Evolutionary conservation across 2,113 vertebrate species (phyloP).

Genomic region (Solenodon paradoxus): DNA sequence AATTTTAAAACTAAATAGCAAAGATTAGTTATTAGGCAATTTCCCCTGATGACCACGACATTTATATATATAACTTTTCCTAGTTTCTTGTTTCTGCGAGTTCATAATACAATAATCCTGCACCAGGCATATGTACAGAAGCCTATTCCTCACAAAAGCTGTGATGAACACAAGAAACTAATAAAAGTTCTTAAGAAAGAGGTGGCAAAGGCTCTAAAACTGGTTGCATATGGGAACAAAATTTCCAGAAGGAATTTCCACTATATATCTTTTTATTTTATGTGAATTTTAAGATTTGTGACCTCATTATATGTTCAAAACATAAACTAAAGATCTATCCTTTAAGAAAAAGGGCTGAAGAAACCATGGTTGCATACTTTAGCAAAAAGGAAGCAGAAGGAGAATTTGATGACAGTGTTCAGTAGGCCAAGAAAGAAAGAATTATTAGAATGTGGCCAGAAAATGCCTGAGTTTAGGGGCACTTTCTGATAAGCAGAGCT

Average conservation of each 20-base stretch:
- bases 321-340: not conserved
- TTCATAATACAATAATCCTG: not conserved
- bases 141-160: too few relatives aligned
- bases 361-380: not conserved
- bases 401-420: not conserved
- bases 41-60: not conserved
- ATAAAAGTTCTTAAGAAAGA: not conserved
- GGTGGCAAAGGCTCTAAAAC: not conserved
- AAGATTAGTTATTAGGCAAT: not conserved
- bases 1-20: conserved; percentile 6
- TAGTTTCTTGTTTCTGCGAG: not conserved
- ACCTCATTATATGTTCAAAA: not conserved
- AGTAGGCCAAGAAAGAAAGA: not conserved
- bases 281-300: not conserved
- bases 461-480: not conserved
- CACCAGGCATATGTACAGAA: too few relatives aligned
- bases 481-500: not conserved
- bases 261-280: not conserved
- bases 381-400: not conserved
- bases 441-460: not conserved
- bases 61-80: not conserved
- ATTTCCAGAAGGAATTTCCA: not conserved
- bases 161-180: not conserved
- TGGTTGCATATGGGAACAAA: not conserved
- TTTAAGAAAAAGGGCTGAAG: not conserved